A percentile compares a stretch with the other conserved stretches of the same genome.
phyloP scores from a whole-genome alignment of 2,888 invertebrate species.

The Opisthograptis luteolata region DNA sequence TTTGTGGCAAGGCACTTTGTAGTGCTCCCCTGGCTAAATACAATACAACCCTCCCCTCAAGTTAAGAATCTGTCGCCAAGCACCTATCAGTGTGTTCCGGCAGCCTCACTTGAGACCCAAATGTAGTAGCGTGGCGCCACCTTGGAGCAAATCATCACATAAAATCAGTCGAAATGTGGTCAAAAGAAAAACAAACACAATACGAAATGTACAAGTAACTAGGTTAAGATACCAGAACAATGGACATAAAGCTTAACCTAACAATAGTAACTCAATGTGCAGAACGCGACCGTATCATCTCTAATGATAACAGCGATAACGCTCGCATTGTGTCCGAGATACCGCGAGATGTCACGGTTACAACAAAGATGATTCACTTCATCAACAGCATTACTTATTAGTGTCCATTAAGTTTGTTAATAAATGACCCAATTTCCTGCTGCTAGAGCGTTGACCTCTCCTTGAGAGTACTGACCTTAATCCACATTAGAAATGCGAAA shows the following conservation, averaged over 20 bases:
- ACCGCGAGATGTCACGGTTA: slow-evolving; percentile 10
- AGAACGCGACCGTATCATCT: neutral
- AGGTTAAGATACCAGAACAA: slow-evolving; percentile 1
- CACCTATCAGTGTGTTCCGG: too few relatives aligned
- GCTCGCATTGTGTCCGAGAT: slow-evolving; percentile 4
- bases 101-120: too few relatives aligned
- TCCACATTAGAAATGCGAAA: too few relatives aligned
- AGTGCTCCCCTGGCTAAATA: too few relatives aligned
- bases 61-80: too few relatives aligned
- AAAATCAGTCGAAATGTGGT: too few relatives aligned
- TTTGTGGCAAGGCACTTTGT: too few relatives aligned
- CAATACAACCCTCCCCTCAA: too few relatives aligned
- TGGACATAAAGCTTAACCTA: neutral
- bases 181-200: neutral
- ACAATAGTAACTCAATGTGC: slow-evolving; percentile 18
- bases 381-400: neutral
- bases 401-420: neutral
- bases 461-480: too few relatives aligned
- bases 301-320: slow-evolving; percentile 8
- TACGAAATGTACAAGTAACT: neutral
- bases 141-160: too few relatives aligned
- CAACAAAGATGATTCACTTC: slow-evolving; percentile 7
- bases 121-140: too few relatives aligned
- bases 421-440: neutral
- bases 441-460: neutral